Conservation (phyloP, 2,888 invertebrate species). For the Limnephilus lunatus region DNA sequence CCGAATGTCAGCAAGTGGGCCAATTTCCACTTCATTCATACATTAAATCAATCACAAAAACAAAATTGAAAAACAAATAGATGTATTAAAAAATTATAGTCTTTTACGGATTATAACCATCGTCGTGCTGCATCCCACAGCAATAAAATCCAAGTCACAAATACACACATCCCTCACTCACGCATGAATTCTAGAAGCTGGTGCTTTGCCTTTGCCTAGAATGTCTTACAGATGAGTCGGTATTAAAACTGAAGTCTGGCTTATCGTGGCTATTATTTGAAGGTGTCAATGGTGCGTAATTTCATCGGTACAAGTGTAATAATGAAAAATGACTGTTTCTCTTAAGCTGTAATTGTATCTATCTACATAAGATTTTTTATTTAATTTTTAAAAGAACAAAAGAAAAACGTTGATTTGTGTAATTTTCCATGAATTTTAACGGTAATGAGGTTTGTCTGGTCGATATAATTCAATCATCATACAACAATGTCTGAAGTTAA, state of each 20-base stretch:
- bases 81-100: background rate
- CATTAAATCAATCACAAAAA: too few relatives aligned
- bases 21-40: too few relatives aligned
- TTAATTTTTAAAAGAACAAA: too few relatives aligned
- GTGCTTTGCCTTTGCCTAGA: background rate
- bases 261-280: background rate
- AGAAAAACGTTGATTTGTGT: too few relatives aligned
- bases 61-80: too few relatives aligned
- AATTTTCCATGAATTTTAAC: background rate
- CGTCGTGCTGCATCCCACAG: background rate
- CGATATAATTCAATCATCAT: background rate
- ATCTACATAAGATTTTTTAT: too few relatives aligned
- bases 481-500: background rate
- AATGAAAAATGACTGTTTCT: background rate
- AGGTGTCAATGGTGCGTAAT: background rate
- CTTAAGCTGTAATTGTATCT: background rate
- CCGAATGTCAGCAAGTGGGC: too few relatives aligned
- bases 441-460: background rate
- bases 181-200: background rate
- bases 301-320: background rate
- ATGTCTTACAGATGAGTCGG: background rate
- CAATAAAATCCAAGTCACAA: background rate
- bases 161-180: slow-evolving; percentile 1
- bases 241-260: background rate
- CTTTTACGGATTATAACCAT: background rate